phyloP scores from a whole-genome alignment of 2,113 vertebrate species.

The Albula goreensis region DNA sequence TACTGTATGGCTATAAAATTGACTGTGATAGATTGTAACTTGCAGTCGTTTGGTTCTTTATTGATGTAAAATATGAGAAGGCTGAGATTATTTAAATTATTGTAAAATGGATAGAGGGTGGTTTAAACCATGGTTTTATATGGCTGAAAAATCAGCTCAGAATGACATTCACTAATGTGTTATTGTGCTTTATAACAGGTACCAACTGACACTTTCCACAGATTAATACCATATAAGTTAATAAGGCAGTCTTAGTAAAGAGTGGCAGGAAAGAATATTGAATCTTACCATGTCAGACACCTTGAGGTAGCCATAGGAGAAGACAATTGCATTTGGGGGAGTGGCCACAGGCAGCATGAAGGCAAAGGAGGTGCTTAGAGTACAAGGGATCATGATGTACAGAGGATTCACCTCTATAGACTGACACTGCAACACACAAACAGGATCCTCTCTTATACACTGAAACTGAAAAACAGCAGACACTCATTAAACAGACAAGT shows the following conservation, averaged over 20 bases:
- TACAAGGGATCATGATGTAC: constrained; percentile 89
- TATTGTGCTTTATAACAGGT: no score
- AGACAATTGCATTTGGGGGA: constrained; percentile 77
- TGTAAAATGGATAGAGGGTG: no score
- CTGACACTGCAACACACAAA: constrained; percentile 72
- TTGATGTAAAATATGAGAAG: no score
- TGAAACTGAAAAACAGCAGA: not conserved
- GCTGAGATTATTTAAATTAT: not conserved
- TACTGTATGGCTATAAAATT: not conserved
- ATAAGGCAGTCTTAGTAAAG: no score
- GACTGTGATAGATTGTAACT: not conserved
- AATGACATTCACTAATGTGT: constrained; percentile 67
- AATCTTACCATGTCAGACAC: constrained; percentile 78
- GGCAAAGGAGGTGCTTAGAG: constrained; percentile 75
- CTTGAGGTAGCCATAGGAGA: constrained; percentile 71
- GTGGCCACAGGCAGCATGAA: constrained; percentile 81
- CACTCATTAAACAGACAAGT: not conserved
- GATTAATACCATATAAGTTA: no score
- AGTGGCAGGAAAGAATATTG: no score
- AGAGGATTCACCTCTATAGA: constrained; percentile 87
- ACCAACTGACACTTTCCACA: no score
- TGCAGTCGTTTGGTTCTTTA: not conserved
- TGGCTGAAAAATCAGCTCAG: not conserved
- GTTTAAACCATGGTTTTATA: not conserved
- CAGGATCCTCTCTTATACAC: not conserved